These are phyloP conservation scores for Picathartes gymnocephalus DNA, from an alignment of 2,113 vertebrate species.

Conservation along the genomic window DNA sequence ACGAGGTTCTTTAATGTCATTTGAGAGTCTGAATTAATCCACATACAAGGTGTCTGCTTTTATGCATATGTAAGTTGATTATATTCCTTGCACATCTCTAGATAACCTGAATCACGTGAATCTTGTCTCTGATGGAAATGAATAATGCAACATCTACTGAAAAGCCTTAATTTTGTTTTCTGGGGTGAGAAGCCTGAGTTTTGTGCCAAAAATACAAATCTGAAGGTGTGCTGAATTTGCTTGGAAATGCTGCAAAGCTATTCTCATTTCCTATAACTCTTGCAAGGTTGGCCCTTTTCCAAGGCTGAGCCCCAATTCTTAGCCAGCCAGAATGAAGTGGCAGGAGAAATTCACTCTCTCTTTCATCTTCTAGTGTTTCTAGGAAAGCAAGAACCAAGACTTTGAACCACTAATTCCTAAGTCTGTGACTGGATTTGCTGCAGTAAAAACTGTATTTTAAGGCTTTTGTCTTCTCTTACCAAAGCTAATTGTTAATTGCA, in stretches of 20 bases:
- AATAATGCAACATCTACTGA: background rate
- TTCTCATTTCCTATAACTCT: slow-evolving; percentile 35
- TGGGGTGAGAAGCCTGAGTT: background rate
- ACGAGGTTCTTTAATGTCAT: background rate
- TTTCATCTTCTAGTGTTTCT: slow-evolving; percentile 17
- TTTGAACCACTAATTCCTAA: background rate
- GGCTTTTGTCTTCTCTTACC: slow-evolving; percentile 28
- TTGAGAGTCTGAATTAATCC: background rate
- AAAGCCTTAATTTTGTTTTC: background rate
- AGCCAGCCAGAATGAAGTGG: slow-evolving; percentile 2
- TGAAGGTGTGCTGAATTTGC: slow-evolving; percentile 12
- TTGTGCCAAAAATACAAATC: background rate
- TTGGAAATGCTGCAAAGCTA: slow-evolving; percentile 14
- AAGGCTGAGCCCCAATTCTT: background rate
- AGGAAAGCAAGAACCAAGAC: slow-evolving; percentile 16
- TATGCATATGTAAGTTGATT: background rate
- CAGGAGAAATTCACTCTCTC: background rate
- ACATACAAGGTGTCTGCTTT: background rate
- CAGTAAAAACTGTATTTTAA: background rate
- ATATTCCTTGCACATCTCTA: background rate
- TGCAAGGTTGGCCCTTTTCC: slow-evolving; percentile 30
- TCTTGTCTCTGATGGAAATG: background rate
- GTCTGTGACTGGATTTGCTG: slow-evolving; percentile 26
- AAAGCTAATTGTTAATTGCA: slow-evolving; percentile 58
- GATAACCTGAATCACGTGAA: background rate